phyloP scores from a whole-genome alignment of 2,888 invertebrate species.

The Torymus auratus region DNA sequence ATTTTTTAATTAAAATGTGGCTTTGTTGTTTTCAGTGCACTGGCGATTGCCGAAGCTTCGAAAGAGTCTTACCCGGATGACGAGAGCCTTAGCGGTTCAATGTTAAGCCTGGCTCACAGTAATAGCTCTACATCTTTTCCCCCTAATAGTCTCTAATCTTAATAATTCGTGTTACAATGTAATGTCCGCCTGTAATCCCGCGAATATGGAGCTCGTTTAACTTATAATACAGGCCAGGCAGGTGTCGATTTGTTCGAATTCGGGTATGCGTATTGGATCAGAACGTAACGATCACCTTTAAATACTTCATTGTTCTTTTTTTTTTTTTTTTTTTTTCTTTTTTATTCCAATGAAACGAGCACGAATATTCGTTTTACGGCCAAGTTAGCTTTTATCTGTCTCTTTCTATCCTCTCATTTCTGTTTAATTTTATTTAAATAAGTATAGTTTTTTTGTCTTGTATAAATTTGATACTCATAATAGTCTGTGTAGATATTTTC shows the following conservation, averaged over 20 bases:
- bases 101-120: slow-evolving; percentile 96
- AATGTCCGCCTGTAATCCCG: slow-evolving; percentile 71
- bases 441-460: slow-evolving; percentile 40
- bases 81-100: slow-evolving; percentile 95
- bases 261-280: slow-evolving; percentile 72
- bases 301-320: slow-evolving; percentile 39
- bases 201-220: slow-evolving; percentile 67
- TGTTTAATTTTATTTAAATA: slow-evolving; percentile 48
- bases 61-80: slow-evolving; percentile 93
- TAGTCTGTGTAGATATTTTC: slow-evolving; percentile 56
- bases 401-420: slow-evolving; percentile 32
- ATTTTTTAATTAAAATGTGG: too few relatives aligned
- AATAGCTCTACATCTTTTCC: slow-evolving; percentile 95
- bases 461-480: slow-evolving; percentile 58
- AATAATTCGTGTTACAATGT: slow-evolving; percentile 71
- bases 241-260: slow-evolving; percentile 62
- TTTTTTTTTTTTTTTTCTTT: slow-evolving; percentile 45
- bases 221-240: slow-evolving; percentile 64
- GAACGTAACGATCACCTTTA: slow-evolving; percentile 60
- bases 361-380: slow-evolving; percentile 59
- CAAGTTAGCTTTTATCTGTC: slow-evolving; percentile 54
- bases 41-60: slow-evolving; percentile 94
- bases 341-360: slow-evolving; percentile 36
- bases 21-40: slow-evolving; percentile 81
- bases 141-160: slow-evolving; percentile 82